Conservation (phyloP, 2,113 vertebrate genomes). For the Colinus virginianus region DNA sequence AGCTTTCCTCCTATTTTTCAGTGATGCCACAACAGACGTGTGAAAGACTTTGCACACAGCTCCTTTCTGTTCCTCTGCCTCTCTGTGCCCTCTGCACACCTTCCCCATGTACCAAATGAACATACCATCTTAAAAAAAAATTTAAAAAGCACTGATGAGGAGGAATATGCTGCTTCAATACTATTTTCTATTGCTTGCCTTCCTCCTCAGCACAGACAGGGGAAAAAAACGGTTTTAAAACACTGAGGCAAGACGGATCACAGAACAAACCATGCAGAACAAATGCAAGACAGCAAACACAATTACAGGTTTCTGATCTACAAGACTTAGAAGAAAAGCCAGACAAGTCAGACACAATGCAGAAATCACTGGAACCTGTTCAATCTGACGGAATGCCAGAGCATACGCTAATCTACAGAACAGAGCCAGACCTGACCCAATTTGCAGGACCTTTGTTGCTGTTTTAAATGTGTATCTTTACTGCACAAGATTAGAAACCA, state of each 20-base stretch:
- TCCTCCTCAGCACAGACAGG: not conserved
- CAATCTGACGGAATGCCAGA: slow-evolving; percentile 31
- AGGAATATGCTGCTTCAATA: not conserved
- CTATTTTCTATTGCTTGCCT: not conserved
- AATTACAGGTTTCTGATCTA: not conserved
- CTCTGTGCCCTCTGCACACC: not conserved
- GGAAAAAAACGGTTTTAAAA: not conserved
- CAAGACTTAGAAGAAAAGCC: not conserved
- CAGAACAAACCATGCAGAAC: not conserved
- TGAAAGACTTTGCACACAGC: not conserved
- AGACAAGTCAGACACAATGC: not conserved
- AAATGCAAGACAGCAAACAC: not conserved
- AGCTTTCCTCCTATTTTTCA: not conserved
- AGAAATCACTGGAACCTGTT: not conserved
- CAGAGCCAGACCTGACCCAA: slow-evolving; percentile 26
- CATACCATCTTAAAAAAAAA: not conserved
- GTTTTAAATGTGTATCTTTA: not conserved
- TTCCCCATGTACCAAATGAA: not conserved
- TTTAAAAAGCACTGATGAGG: not conserved
- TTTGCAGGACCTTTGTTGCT: slow-evolving; percentile 23
- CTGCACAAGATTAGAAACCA: not conserved
- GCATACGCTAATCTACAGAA: not conserved
- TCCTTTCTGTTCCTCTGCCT: not conserved
- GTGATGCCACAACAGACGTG: not conserved
- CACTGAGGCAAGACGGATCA: not conserved